These are phyloP conservation scores for Campodea augens DNA, from an alignment of 1,140 invertebrate species.

Conservation along the genomic window DNA sequence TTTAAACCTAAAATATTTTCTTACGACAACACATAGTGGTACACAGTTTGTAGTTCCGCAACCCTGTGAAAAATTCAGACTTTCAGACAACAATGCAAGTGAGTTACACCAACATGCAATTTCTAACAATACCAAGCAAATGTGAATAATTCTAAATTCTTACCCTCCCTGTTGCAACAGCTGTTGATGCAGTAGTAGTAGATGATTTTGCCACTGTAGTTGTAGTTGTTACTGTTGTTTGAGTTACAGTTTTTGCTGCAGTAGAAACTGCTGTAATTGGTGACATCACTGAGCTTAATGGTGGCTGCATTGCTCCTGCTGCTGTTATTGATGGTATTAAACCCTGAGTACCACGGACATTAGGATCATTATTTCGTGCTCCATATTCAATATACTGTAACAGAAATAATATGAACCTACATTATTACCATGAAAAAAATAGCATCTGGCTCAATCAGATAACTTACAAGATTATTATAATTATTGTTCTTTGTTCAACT, in stretches of 20 bases:
- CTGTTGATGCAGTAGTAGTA: conserved; percentile 24
- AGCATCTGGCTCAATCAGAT: too few species aligned
- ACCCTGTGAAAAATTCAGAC: too few species aligned
- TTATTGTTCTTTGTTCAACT: too few species aligned
- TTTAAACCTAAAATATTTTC: too few species aligned
- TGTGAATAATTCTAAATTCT: too few species aligned
- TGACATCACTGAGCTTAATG: conserved; percentile 35
- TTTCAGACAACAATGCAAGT: too few species aligned
- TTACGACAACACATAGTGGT: too few species aligned
- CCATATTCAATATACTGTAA: conserved; percentile 72
- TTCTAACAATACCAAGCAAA: too few species aligned
- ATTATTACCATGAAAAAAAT: conserved; percentile 2
- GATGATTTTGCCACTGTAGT: conserved; percentile 12
- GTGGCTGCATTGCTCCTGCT: conserved; percentile 47
- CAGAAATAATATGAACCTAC: conserved; percentile 9
- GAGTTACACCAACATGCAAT: too few species aligned
- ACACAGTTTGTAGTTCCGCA: too few species aligned
- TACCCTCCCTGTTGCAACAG: conserved; percentile 23
- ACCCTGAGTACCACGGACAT: too few species aligned
- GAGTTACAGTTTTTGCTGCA: conserved; percentile 12
- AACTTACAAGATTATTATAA: too few species aligned
- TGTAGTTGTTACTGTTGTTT: conserved; percentile 18
- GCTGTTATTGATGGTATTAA: conserved; percentile 60
- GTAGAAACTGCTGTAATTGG: conserved; percentile 14
- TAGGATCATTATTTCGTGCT: conserved; percentile 62